phyloP scores from a whole-genome alignment of 2,113 vertebrate genomes.

The Micromys minutus region DNA sequence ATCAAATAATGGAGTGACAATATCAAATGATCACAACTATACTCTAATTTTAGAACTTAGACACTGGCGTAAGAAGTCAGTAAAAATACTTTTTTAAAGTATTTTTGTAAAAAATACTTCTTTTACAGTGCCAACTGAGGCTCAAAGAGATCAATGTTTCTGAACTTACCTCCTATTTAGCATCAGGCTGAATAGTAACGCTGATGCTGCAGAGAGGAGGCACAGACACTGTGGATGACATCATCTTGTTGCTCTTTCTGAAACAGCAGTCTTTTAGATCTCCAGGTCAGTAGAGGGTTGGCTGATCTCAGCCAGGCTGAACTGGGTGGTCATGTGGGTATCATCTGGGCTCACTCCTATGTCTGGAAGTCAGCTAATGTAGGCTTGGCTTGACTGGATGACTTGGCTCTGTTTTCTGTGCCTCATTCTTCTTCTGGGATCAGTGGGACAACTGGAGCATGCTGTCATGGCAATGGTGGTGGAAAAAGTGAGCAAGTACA shows the following conservation, averaged over 20 bases:
- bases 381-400: neutral
- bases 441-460: neutral
- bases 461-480: neutral
- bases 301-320: neutral
- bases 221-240: neutral
- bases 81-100: too few relatives aligned
- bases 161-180: neutral
- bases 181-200: neutral
- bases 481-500: neutral
- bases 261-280: slow-evolving; percentile 8
- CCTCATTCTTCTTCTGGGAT: slow-evolving; percentile 4
- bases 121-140: neutral
- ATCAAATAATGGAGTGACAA: neutral
- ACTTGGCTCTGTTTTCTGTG: neutral
- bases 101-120: too few relatives aligned
- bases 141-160: neutral
- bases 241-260: neutral
- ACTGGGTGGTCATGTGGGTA: neutral
- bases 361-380: neutral
- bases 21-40: neutral
- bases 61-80: neutral
- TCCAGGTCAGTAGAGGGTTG: neutral
- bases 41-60: neutral
- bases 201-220: fast-evolving
- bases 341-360: neutral